A percentile compares a stretch with the other conserved stretches of the same genome.
Conservation (phyloP, 2,888 invertebrate species). For the Timema podura region DNA sequence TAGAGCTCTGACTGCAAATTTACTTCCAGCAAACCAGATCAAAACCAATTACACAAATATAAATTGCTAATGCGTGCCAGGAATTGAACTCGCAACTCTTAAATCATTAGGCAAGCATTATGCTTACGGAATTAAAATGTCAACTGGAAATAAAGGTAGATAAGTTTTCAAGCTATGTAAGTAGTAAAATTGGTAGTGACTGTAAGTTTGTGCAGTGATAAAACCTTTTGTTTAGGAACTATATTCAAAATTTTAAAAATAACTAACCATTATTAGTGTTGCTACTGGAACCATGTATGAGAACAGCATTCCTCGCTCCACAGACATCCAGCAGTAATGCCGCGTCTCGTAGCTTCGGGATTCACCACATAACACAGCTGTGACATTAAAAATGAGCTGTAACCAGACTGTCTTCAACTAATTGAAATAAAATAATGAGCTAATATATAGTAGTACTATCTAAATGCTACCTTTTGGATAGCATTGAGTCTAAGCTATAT, state of each 20-base stretch:
- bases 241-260: neutral
- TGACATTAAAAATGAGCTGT: neutral
- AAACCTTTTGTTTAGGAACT: neutral
- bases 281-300: constrained; percentile 72
- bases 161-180: neutral
- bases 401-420: no score
- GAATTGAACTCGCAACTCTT: no score
- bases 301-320: constrained; percentile 70
- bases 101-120: neutral
- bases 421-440: no score
- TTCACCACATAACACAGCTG: constrained; percentile 63
- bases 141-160: neutral
- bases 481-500: no score
- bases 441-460: no score
- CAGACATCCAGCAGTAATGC: constrained; percentile 73
- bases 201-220: no score
- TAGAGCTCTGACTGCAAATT: no score
- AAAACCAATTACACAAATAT: no score
- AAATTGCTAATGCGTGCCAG: no score
- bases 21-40: no score
- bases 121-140: neutral
- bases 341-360: constrained; percentile 67
- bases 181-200: no score
- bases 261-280: constrained; percentile 59
- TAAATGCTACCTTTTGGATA: no score